These are phyloP conservation scores for Capreolus pygargus DNA, from an alignment of 2,113 vertebrate species.

Conservation along the genomic window DNA sequence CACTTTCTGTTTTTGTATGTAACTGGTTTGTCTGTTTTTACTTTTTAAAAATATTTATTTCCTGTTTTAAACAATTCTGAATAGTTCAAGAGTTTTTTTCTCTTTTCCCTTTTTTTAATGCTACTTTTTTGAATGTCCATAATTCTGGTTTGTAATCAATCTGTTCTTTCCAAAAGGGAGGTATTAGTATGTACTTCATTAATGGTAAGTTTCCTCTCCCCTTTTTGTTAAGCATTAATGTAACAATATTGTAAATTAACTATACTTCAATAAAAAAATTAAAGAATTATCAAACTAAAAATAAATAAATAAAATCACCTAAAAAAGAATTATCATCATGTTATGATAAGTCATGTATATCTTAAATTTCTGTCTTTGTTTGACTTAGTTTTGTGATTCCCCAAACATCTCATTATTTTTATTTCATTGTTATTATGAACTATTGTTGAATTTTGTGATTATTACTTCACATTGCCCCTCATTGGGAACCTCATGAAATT, in stretches of 20 bases:
- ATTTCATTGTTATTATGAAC: neutral
- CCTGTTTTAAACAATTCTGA: neutral
- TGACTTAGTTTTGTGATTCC: neutral
- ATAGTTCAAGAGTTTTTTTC: neutral
- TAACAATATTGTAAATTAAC: neutral
- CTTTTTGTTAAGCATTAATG: neutral
- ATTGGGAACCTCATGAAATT: slow-evolving; percentile 1
- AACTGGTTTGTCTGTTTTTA: neutral
- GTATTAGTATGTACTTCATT: neutral
- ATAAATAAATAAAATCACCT: neutral
- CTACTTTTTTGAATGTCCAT: neutral
- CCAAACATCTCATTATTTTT: neutral
- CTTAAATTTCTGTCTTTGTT: neutral
- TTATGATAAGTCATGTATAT: neutral
- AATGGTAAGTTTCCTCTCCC: neutral
- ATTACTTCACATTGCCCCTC: neutral
- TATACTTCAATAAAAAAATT: neutral
- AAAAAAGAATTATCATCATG: neutral
- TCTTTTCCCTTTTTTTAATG: neutral
- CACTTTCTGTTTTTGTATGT: neutral
- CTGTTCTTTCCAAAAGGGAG: neutral
- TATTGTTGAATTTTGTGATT: neutral
- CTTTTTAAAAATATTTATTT: slow-evolving; percentile 3
- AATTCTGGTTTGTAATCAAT: neutral
- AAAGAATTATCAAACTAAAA: neutral